Percentiles rank a stretch among this genome's conserved stretches.
Conservation (phyloP, 1,140 invertebrate species). For the Lordiphosa stackelbergi region DNA sequence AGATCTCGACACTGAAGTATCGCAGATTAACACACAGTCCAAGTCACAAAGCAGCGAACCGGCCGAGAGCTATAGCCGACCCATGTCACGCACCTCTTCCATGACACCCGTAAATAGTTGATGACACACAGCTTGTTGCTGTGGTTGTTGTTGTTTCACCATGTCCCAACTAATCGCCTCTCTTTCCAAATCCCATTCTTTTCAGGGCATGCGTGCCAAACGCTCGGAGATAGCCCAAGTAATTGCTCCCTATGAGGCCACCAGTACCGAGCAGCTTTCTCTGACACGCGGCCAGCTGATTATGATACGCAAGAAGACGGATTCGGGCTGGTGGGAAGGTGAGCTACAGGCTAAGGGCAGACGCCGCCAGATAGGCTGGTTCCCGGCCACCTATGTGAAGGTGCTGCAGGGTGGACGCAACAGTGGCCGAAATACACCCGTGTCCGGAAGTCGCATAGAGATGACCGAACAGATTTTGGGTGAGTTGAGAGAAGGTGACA, state of each 20-base stretch:
- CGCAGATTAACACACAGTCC: constrained; percentile 77
- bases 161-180: constrained; percentile 1
- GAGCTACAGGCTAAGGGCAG: constrained; percentile 98
- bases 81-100: constrained; percentile 77
- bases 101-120: constrained; percentile 77
- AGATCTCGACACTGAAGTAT: constrained; percentile 77
- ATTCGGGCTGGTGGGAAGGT: constrained; percentile 99
- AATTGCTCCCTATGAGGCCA: constrained; percentile 91
- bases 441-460: constrained; percentile 78
- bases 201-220: constrained; percentile 80
- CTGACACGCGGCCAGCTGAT: constrained; percentile 95
- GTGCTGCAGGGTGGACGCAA: constrained; percentile 83
- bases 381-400: constrained; percentile 98
- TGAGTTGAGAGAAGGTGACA: constrained; percentile 9
- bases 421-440: constrained; percentile 86
- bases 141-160: not conserved
- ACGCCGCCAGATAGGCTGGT: constrained; percentile 97
- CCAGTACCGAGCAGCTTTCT: constrained; percentile 92
- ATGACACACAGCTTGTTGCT: constrained; percentile 27
- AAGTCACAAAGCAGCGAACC: constrained; percentile 72
- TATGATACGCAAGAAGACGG: constrained; percentile 96
- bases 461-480: constrained; percentile 79
- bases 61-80: constrained; percentile 74
- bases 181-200: not conserved
- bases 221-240: constrained; percentile 94